phyloP scores from a whole-genome alignment of 1,140 invertebrate species.

The Bilobella aurantiaca region DNA sequence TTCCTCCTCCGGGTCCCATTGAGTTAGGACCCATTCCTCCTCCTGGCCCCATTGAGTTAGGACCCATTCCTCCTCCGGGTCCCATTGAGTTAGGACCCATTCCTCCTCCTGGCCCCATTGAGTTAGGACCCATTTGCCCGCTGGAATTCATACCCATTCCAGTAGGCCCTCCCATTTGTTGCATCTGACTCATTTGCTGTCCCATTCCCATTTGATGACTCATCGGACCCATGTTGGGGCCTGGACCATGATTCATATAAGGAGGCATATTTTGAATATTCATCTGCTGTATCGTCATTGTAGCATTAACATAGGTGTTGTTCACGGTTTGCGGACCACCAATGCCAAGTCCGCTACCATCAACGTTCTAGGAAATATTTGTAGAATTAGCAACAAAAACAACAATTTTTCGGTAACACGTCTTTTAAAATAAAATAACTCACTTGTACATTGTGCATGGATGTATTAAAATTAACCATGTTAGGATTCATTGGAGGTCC shows the following conservation, averaged over 20 bases:
- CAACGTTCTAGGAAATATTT: slow-evolving; percentile 37
- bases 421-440: slow-evolving; percentile 3
- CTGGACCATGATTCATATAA: slow-evolving; percentile 39
- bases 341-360: slow-evolving; percentile 37
- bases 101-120: slow-evolving; percentile 14
- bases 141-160: slow-evolving; percentile 36
- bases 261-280: slow-evolving; percentile 45
- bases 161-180: slow-evolving; percentile 11
- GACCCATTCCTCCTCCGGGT: too few species aligned
- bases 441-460: slow-evolving; percentile 39
- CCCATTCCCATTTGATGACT: slow-evolving; percentile 41
- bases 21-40: too few species aligned
- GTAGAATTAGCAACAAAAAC: background rate
- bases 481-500: slow-evolving; percentile 38
- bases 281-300: slow-evolving; percentile 47
- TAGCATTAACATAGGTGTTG: slow-evolving; percentile 46
- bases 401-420: too few species aligned
- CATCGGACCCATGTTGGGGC: slow-evolving; percentile 48
- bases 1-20: too few species aligned
- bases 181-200: slow-evolving; percentile 21
- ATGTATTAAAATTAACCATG: slow-evolving; percentile 40
- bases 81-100: slow-evolving; percentile 40
- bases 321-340: slow-evolving; percentile 43
- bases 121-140: slow-evolving; percentile 37
- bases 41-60: too few species aligned